Evolutionary conservation across 2,113 vertebrate genomes (phyloP), one percentile per base, ranked within the genome.

Genomic region (Cygnus atratus): DNA sequence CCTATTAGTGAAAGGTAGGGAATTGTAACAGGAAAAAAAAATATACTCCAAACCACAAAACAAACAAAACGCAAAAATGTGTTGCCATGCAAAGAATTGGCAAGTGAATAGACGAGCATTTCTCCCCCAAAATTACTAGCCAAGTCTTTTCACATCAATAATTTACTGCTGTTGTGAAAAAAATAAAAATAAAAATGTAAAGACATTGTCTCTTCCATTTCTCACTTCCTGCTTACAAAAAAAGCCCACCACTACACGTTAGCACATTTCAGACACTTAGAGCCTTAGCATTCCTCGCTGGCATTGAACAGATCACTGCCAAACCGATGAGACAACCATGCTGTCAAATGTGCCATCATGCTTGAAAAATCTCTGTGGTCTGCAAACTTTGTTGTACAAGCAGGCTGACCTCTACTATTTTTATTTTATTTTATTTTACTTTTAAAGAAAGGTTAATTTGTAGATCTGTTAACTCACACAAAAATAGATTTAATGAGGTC

Each of bases 281-380:
- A 97, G 95, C 35, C 93, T 90, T 95, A 73, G 90, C 57, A 73
- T 93, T 97, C 82, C 83, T 94, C 22, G 21, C 84, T 97, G 92
- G 97, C 97, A 95, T 96, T 90, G 93, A 92, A 86, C 84, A 96
- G 92, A 95, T 81, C 75, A 76, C 91, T 96, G 95, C 92, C 95
- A 98, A 96, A 79, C 94, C 44, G 94, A 96, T 94, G 89, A 97
- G 95, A 97, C 95, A 94, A 88, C 84, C 67, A 5, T 31, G 90
- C 92, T 91, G 81, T 96, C 88, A 88, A 87, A 96, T 88, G 87
- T 86, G 92, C 92, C 87, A 50, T 33, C 90, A 91, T 96, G 95
- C 96, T 94, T 73, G 77, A 92, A 97, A 96, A 24, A 96, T 59
- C 59, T 35, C 73, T 74, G 54, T 28, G 92, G 96, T 97, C 96